phyloP scores from a whole-genome alignment of 2,888 invertebrate genomes.

The Mechanitis messenoides region DNA sequence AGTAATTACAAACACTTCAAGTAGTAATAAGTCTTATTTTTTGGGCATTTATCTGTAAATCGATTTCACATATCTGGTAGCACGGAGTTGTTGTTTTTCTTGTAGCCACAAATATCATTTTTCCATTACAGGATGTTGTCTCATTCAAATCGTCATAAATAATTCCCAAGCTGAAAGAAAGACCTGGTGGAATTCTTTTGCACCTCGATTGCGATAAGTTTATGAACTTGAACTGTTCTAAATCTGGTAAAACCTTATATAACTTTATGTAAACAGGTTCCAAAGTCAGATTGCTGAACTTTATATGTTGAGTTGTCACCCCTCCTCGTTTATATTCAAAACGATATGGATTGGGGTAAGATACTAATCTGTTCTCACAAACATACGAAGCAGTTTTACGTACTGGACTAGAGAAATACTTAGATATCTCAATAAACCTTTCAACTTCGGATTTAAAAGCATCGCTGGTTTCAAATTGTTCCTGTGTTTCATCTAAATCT shows the following conservation, averaged over 20 bases:
- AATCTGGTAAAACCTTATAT: conserved; percentile 57
- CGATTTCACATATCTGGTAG: conserved; percentile 67
- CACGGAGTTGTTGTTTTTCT: conserved; percentile 63
- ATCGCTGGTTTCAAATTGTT: conserved; percentile 35
- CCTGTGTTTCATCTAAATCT: conserved; percentile 36
- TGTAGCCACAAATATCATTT: conserved; percentile 63
- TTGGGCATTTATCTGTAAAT: conserved; percentile 47
- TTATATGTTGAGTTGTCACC: conserved; percentile 52
- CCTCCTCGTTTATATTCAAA: conserved; percentile 57
- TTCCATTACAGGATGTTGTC: conserved; percentile 46
- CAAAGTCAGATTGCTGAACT: conserved; percentile 56
- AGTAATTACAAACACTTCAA: not conserved
- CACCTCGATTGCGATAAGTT: conserved; percentile 55
- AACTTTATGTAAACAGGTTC: conserved; percentile 62
- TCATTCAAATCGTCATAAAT: conserved; percentile 62
- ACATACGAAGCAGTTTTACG: conserved; percentile 62
- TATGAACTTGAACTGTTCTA: conserved; percentile 60
- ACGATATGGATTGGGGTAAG: conserved; percentile 53
- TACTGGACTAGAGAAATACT: conserved; percentile 63
- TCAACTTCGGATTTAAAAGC: conserved; percentile 52
- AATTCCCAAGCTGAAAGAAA: conserved; percentile 57
- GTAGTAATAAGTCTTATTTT: conserved; percentile 40
- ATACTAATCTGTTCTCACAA: conserved; percentile 54
- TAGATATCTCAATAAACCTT: conserved; percentile 64
- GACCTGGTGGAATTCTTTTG: conserved; percentile 61